Percentiles rank a stretch among this genome's conserved stretches.
These are phyloP conservation scores for Conopomorpha cramerella DNA, from an alignment of 1,140 invertebrate species.

Conservation along the genomic window DNA sequence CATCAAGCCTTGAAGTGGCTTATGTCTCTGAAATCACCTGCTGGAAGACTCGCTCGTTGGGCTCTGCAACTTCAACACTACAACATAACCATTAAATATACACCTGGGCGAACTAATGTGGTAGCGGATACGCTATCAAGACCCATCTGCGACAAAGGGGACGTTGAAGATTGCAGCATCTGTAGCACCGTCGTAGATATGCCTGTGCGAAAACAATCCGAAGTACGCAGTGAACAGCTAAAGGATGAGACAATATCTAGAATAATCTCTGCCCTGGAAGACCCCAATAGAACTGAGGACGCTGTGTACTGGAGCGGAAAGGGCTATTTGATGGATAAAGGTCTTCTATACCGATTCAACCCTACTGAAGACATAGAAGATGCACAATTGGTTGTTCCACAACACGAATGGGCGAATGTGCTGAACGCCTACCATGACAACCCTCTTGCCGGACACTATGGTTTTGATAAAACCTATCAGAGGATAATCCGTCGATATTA, in stretches of 20 bases:
- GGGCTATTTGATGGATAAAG: slow-evolving; percentile 18
- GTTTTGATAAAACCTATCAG: slow-evolving; percentile 13
- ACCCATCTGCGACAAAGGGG: too few relatives aligned
- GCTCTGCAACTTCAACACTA: too few relatives aligned
- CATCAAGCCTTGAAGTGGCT: too few relatives aligned
- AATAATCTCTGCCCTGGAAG: slow-evolving; percentile 15
- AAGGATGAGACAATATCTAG: slow-evolving; percentile 13
- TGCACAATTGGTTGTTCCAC: slow-evolving; percentile 12
- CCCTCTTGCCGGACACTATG: slow-evolving; percentile 17
- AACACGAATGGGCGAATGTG: slow-evolving; percentile 6
- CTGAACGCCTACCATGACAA: slow-evolving; percentile 17
- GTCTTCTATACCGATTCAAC: slow-evolving; percentile 13
- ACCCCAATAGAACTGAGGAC: slow-evolving; percentile 1
- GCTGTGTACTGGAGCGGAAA: slow-evolving; percentile 7
- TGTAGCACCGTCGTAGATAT: too few relatives aligned
- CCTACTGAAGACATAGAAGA: slow-evolving; percentile 13
- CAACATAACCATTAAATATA: too few relatives aligned
- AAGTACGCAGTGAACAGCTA: too few relatives aligned
- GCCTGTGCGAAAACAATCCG: too few relatives aligned
- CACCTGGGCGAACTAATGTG: too few relatives aligned
- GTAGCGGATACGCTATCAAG: too few relatives aligned
- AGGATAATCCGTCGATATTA: slow-evolving; percentile 15
- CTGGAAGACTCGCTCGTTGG: too few relatives aligned
- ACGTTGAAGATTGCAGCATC: too few relatives aligned
- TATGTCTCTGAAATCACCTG: too few relatives aligned